Evolutionary conservation across 30 jellyfish, hydroid and myxozoan species (phyloP).

Genomic region (Aurelia aurita): DNA sequence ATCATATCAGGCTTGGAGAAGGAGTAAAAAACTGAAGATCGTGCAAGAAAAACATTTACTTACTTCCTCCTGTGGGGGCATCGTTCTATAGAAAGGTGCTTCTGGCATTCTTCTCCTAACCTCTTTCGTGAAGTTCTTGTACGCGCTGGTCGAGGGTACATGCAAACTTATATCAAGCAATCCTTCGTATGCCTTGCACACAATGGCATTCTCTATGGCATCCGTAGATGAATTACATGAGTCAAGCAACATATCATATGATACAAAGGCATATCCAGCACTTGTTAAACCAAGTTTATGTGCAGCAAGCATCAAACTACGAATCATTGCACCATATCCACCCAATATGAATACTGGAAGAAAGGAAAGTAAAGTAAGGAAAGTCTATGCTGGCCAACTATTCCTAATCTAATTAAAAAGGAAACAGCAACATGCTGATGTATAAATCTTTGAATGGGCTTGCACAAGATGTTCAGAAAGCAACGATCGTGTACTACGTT

Average conservation of each 20-base stretch:
- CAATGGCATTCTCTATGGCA: constrained; percentile 53
- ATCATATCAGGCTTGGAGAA: too few species aligned
- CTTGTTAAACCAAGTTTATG: constrained; percentile 58
- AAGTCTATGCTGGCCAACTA: too few species aligned
- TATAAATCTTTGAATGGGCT: too few species aligned
- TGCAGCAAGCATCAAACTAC: constrained; percentile 82
- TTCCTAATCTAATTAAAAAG: too few species aligned
- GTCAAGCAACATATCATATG: constrained; percentile 84
- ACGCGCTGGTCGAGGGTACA: constrained; percentile 81
- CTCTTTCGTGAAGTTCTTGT: constrained; percentile 72
- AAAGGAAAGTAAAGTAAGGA: background rate
- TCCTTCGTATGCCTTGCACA: constrained; percentile 92
- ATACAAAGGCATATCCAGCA: constrained; percentile 79
- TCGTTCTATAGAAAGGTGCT: constrained; percentile 76
- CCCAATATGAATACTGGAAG: constrained; percentile 88
- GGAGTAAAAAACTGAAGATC: too few species aligned
- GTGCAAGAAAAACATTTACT: too few species aligned
- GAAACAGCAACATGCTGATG: too few species aligned
- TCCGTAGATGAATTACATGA: constrained; percentile 60
- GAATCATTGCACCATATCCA: constrained; percentile 86
- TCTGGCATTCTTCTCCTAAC: constrained; percentile 85
- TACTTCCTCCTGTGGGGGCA: constrained; percentile 74
- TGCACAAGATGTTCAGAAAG: too few species aligned
- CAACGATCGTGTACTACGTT: too few species aligned
- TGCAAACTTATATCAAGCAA: constrained; percentile 83